Evolutionary conservation across 2,113 vertebrate genomes (phyloP).

Genomic region (Brachionichthys hirsutus): DNA sequence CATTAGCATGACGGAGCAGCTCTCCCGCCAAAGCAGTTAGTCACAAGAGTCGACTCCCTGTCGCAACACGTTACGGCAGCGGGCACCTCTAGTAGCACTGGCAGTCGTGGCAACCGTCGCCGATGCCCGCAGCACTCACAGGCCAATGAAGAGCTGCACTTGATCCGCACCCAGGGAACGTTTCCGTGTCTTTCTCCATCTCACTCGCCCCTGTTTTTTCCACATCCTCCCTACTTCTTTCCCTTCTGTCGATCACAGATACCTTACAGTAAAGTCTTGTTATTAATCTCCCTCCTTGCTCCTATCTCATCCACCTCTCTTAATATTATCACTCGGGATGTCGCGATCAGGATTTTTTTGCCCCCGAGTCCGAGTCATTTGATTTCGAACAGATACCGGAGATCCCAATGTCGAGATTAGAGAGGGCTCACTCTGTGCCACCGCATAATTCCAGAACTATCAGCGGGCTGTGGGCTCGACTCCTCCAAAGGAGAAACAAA

Average conservation of each 20-base stretch:
- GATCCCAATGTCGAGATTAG: no score
- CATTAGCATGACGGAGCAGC: constrained; percentile 78
- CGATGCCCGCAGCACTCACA: constrained; percentile 41
- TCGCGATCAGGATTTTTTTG: no score
- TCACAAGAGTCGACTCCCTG: constrained; percentile 77
- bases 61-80: constrained; percentile 78
- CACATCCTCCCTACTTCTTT: constrained; percentile 25
- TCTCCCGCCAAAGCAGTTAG: constrained; percentile 79
- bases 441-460: no score
- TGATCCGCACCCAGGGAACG: constrained; percentile 60
- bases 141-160: constrained; percentile 56
- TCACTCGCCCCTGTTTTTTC: constrained; percentile 35
- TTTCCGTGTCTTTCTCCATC: constrained; percentile 44
- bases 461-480: constrained; percentile 40
- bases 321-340: no score
- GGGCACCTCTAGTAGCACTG: constrained; percentile 60
- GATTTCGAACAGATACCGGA: no score
- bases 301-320: constrained; percentile 4
- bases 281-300: constrained; percentile 39
- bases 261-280: constrained; percentile 28
- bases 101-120: constrained; percentile 61
- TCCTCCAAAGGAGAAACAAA: constrained; percentile 14
- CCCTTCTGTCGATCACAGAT: constrained; percentile 26
- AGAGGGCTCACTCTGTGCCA: no score
- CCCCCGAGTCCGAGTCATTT: no score